phyloP scores from a whole-genome alignment of 2,797 vertebrate genomes.

The Diplodus sargus region DNA sequence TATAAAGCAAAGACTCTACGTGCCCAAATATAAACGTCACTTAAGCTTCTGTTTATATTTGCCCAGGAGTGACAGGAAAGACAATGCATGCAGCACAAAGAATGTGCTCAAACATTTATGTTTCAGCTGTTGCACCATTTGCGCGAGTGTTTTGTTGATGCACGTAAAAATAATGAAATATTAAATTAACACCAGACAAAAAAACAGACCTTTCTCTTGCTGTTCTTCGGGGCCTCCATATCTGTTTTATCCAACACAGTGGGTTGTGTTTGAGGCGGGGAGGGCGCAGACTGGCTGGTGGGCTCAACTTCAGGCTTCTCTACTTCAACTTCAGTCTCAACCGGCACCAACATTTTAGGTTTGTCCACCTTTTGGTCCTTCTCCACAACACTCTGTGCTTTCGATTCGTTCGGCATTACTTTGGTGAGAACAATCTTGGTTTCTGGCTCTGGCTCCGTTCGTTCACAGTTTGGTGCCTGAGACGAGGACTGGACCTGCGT shows the following conservation, averaged over 20 bases:
- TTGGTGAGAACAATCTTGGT: slow-evolving; percentile 24
- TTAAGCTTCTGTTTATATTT: neutral
- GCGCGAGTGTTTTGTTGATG: neutral
- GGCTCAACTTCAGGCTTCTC: slow-evolving; percentile 73
- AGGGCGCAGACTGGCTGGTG: neutral
- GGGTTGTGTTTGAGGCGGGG: slow-evolving; percentile 10
- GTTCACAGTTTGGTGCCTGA: slow-evolving; percentile 31
- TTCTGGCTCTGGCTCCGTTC: slow-evolving; percentile 27
- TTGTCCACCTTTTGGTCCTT: slow-evolving; percentile 26
- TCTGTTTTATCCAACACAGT: slow-evolving; percentile 28
- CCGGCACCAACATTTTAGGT: neutral
- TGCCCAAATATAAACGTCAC: neutral
- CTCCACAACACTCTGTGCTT: slow-evolving; percentile 22
- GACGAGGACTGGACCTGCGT: slow-evolving; percentile 29
- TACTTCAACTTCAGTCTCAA: slow-evolving; percentile 49
- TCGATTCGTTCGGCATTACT: neutral
- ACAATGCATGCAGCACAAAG: slow-evolving; percentile 9
- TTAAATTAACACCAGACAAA: neutral
- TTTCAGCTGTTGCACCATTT: neutral
- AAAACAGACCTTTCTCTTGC: slow-evolving; percentile 74
- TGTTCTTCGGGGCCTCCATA: slow-evolving; percentile 68
- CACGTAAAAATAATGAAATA: neutral
- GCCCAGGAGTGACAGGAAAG: neutral
- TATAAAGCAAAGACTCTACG: slow-evolving; percentile 2
- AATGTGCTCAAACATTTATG: neutral